Evolutionary conservation across 1,140 invertebrate species (phyloP), one percentile per base, ranked within the genome.

Genomic region (Leguminivora glycinivorella): DNA sequence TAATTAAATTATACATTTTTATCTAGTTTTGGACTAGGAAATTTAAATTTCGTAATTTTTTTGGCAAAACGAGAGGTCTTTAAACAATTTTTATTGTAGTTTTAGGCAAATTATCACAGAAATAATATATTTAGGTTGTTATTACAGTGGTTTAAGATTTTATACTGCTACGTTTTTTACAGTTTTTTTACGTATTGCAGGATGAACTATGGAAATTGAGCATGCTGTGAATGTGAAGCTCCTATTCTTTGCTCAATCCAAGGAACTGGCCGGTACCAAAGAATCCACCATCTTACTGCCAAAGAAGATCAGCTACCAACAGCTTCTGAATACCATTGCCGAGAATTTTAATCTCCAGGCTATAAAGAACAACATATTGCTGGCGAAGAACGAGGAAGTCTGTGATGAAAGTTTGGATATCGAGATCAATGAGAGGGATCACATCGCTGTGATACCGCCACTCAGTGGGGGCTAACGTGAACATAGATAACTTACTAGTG

Each of bases 221-320:
- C 72, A 85, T 82, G 75, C 52, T 66, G 87, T 93, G 4, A 88
- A 87, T 60, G 93, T 96, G 56, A 95, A 94, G 86, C 77, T 98
- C 56, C 87, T 98, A 75, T 97, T 98, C 91, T 98, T 98, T 91
- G 97, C 96, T 12, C 95, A 96, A 93, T 95, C 97, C 68, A 95
- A 95, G 83, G 97, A 98, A 88, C 84, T 98, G 70, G 92, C 94
- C 70, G 95, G 96, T 69, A 84, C 91, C 34, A 91, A 89, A 56
- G 92, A 95, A 77, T 86, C 92, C 24, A 84, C 76, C 17, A 83
- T 95, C 73, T 68, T 72, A 26, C 71, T 97, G 17, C 82, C 92
- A 1, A 75, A 85, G 22, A 84, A 84, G 74, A 85, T 94, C 67
- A 88, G 92, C 24, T 93, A 93, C 72, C 66, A 80, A 9, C 82